Conservation (phyloP, 2,888 invertebrate species). For the Stictocephala bisonia region DNA sequence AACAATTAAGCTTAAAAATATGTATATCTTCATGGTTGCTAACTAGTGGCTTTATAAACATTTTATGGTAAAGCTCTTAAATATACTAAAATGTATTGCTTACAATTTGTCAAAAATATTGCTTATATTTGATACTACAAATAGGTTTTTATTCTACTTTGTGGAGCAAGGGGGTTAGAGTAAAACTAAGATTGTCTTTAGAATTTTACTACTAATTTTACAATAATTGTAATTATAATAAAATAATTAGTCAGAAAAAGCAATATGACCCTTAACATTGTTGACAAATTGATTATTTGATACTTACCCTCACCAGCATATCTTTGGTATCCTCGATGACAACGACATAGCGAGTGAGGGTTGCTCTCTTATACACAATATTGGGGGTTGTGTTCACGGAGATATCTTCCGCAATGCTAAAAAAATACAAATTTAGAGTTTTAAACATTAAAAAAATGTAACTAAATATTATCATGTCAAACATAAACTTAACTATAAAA, state of each 20-base stretch:
- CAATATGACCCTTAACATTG: neutral
- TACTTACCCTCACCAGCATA: slow-evolving; percentile 66
- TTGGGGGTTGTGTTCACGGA: slow-evolving; percentile 65
- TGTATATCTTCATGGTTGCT: too few species aligned
- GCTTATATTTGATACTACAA: too few species aligned
- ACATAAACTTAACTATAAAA: too few species aligned
- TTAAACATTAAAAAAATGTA: too few species aligned
- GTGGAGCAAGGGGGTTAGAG: neutral
- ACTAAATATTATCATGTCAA: too few species aligned
- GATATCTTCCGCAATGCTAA: slow-evolving; percentile 57
- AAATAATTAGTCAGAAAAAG: neutral
- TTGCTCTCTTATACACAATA: slow-evolving; percentile 68
- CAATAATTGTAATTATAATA: neutral
- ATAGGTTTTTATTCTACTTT: too few species aligned
- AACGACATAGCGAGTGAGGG: slow-evolving; percentile 69
- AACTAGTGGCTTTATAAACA: too few species aligned
- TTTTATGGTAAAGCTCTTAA: too few species aligned
- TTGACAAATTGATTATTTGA: neutral
- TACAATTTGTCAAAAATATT: too few species aligned
- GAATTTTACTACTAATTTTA: neutral
- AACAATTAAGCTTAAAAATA: too few species aligned
- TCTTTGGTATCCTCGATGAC: slow-evolving; percentile 71
- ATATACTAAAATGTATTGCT: too few species aligned
- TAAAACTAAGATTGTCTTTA: neutral
- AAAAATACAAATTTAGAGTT: too few species aligned